A percentile compares a stretch with the other conserved stretches of the same genome.
Evolutionary conservation across 2,888 invertebrate species (phyloP).

Genomic region (Andrena marginata): DNA sequence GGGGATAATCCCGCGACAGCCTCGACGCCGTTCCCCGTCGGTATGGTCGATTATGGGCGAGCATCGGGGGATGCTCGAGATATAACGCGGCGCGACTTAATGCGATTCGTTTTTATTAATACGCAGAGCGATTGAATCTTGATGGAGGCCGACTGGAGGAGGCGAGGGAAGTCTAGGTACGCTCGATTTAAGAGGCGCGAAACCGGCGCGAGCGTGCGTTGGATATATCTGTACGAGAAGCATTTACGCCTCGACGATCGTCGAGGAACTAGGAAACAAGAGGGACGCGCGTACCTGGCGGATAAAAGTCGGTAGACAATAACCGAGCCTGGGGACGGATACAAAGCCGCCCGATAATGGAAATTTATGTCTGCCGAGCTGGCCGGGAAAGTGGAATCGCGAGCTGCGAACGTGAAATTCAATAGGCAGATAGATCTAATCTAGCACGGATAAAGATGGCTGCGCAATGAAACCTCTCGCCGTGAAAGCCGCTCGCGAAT

Average conservation of each 20-base stretch:
- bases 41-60: not conserved
- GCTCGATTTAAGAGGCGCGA: too few relatives aligned
- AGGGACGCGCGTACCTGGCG: not conserved
- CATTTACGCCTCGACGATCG: not conserved
- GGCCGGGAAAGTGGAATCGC: too few relatives aligned
- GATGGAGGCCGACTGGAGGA: too few relatives aligned
- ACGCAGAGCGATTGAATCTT: too few relatives aligned
- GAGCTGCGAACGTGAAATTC: constrained; percentile 62
- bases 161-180: too few relatives aligned
- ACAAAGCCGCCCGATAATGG: constrained; percentile 72
- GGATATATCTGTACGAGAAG: too few relatives aligned
- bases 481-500: too few relatives aligned
- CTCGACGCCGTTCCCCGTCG: not conserved
- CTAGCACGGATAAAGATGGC: constrained; percentile 35
- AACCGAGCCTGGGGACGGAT: constrained; percentile 73
- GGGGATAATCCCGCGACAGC: not conserved
- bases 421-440: constrained; percentile 69
- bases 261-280: not conserved
- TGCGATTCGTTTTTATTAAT: too few relatives aligned
- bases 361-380: constrained; percentile 72
- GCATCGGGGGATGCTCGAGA: not conserved
- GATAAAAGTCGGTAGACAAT: constrained; percentile 59
- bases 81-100: too few relatives aligned
- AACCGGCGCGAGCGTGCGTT: too few relatives aligned
- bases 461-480: constrained; percentile 42